Evolutionary conservation across 2,113 vertebrate genomes (phyloP), one percentile per base, ranked within the genome.

Genomic region (Archilochus colubris): DNA sequence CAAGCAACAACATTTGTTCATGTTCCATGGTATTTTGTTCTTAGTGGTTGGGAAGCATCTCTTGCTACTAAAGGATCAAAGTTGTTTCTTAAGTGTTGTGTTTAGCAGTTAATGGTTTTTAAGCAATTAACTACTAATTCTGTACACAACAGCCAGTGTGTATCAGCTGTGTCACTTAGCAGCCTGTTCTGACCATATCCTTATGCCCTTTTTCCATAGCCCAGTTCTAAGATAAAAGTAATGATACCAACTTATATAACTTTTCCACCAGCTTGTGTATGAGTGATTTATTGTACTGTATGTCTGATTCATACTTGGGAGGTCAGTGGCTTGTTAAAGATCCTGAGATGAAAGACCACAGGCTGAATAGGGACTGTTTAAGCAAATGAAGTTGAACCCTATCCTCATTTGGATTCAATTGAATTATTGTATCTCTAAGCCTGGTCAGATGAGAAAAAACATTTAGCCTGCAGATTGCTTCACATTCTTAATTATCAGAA

Each of bases 241-340:
- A 36, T 43, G 9, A n/a, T 24, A 36, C 0, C 20, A 58, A 19
- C 6, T n/a, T 6, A 3, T 9, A 13, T 12, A 74, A 40, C 18
- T 78, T 90, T 93, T 72, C 24, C 44, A 64, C 14, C 12, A 17
- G 7, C 36, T 81, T 53, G 53, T 10, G 9, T 36, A 18, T 7
- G 25, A 50, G 10, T 64, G 7, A 36, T 33, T 58, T 88, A 50
- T 40, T 51, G 72, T 19, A n/a, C 12, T 31, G 6, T 8, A 11
- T 20, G 12, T 38, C 20, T 63, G 38, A 15, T 12, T 25, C 0
- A 1, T 7, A 7, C 22, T 16, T 61, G 18, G 15, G 25, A 57
- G 12, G 31, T 70, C 2, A 2, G 22, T 51, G 46, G 13, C 20
- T 51, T 64, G 23, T 30, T 75, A 9, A 46, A 12, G 21, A 7